Conservation (phyloP, 1,140 invertebrate species). For the Phthorimaea operculella region DNA sequence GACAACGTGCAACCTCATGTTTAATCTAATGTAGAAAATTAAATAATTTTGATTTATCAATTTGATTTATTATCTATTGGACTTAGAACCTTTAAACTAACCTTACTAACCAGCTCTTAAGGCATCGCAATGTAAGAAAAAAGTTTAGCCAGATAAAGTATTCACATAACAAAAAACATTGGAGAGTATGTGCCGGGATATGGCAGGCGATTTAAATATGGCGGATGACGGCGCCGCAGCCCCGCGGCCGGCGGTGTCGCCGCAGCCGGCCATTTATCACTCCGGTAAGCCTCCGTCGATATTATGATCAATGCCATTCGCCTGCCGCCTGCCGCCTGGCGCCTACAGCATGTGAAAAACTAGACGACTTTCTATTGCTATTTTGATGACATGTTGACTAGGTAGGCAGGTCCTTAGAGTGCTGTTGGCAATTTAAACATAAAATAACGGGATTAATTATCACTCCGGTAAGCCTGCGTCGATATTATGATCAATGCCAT, state of each 20-base stretch:
- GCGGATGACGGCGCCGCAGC: conserved; percentile 53
- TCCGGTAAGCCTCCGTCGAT: conserved; percentile 62
- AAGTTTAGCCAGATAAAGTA: neutral
- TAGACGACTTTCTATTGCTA: conserved; percentile 8
- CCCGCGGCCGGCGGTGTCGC: conserved; percentile 49
- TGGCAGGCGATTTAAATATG: conserved; percentile 64
- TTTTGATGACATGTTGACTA: neutral
- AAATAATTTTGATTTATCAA: no score
- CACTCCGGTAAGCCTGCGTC: conserved; percentile 61
- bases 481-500: conserved; percentile 66
- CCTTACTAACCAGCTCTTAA: neutral
- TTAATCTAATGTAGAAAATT: no score
- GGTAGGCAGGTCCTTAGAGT: neutral
- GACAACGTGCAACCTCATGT: no score
- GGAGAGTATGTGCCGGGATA: conserved; percentile 24
- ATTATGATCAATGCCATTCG: conserved; percentile 65
- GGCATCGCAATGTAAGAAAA: neutral
- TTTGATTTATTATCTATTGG: no score
- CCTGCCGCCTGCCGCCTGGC: conserved; percentile 19
- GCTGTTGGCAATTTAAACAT: no score
- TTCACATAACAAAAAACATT: conserved; percentile 12
- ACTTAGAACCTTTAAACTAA: no score
- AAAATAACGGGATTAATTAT: no score
- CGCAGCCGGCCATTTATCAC: conserved; percentile 61
- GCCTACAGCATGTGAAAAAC: conserved; percentile 28